Evolutionary conservation across 2,888 invertebrate species (phyloP), one percentile per base, ranked within the genome.

Genomic region (Psylliodes chrysocephalus): DNA sequence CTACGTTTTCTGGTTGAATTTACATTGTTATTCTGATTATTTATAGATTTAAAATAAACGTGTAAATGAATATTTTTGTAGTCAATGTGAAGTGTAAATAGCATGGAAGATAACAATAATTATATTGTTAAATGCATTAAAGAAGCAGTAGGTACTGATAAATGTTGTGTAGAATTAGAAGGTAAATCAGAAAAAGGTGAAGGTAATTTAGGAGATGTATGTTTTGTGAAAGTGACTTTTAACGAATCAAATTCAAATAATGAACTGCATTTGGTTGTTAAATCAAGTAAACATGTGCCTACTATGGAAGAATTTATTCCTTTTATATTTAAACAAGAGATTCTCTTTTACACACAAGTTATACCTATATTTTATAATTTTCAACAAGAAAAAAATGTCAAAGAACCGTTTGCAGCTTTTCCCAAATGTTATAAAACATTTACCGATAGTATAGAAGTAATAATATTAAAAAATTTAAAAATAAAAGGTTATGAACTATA

Each of bases 381-480:
- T 22, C 70, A 73, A 47, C 42, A 40, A 6, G 66, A 70, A 17
- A 59, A 56, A 42, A 33, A 55, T 10, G 14, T 65, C 7, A 12
- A 46, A 14, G 30, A 54, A 1, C 35, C 22, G 3, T 69, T 72
- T 40, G n/a, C 53, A 17, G 63, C 66, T 2, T 33, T 66, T 8
- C 70, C 72, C 19, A 64, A 70, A 47, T 71, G 68, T 44, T 70
- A 69, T 47, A 51, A 56, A 4, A 59, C 66, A 10, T 22, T 69
- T 7, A 18, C 57, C 1, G 63, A 68, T 1, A 15, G 65, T 6
- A 46, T 42, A 15, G 69, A 73, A 42, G 63, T 67, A 0, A 15
- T 73, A 1, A 57, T 71, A 1, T 47, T 73, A 6, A 60, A 71
- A 40, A 68, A 71, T 46, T 42, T 73, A 6, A 68, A 63, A 44